Conservation (phyloP, 2,888 invertebrate genomes). For the Synergus japonicus region DNA sequence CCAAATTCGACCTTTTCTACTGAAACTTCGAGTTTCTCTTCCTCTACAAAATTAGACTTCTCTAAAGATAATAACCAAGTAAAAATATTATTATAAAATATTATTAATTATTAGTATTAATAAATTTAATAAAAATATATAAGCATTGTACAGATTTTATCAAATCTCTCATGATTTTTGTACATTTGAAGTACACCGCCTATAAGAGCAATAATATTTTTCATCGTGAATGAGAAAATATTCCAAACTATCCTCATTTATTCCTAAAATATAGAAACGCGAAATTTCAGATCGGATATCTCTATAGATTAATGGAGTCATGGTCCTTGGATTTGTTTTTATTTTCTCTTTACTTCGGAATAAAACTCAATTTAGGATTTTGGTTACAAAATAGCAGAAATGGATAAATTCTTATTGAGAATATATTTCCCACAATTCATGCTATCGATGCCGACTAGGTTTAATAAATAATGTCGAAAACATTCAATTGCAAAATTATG, state of each 20-base stretch:
- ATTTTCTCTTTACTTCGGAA: slow-evolving; percentile 25
- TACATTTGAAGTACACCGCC: no score
- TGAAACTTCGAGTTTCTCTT: not conserved
- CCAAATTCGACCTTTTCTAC: not conserved
- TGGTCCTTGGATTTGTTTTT: slow-evolving; percentile 8
- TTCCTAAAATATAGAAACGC: not conserved
- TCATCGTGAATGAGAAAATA: not conserved
- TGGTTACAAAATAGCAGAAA: not conserved
- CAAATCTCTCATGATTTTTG: no score
- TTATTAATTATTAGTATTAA: not conserved
- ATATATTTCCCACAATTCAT: not conserved
- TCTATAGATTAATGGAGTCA: slow-evolving; percentile 23
- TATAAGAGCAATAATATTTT: slow-evolving; percentile 4
- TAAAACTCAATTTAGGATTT: slow-evolving; percentile 14
- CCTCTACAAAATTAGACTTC: not conserved
- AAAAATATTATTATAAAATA: not conserved
- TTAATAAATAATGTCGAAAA: slow-evolving; percentile 10
- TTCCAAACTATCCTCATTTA: slow-evolving; percentile 7
- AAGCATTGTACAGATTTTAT: no score
- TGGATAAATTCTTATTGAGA: not conserved
- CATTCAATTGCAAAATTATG: not conserved
- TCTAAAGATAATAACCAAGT: not conserved
- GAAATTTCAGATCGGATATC: slow-evolving; percentile 28
- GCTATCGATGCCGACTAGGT: not conserved
- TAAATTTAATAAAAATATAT: not conserved